Conservation (phyloP, 2,888 invertebrate genomes). For the Sarcophaga variegata region DNA sequence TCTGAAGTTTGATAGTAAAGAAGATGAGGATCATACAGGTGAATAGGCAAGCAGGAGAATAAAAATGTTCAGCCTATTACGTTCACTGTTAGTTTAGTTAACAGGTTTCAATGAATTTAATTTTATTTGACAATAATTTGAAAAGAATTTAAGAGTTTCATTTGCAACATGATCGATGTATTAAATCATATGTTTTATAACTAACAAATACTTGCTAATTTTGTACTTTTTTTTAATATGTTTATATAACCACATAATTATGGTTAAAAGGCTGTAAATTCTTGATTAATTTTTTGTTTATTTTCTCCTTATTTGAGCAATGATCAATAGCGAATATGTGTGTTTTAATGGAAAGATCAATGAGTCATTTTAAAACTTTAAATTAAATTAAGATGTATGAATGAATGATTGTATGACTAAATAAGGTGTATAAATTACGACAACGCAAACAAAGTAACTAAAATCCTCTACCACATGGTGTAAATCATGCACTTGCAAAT, state of each 20-base stretch:
- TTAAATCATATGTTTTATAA: neutral
- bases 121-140: no score
- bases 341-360: no score
- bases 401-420: constrained; percentile 46
- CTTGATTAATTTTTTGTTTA: neutral
- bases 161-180: no score
- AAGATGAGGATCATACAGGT: no score
- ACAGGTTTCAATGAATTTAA: no score
- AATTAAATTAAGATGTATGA: constrained; percentile 19
- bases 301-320: neutral
- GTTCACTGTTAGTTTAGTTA: no score
- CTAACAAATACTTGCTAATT: neutral
- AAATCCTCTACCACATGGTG: constrained; percentile 6
- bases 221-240: neutral
- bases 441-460: neutral
- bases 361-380: constrained; percentile 32
- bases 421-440: constrained; percentile 46
- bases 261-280: neutral
- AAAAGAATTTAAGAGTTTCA: no score
- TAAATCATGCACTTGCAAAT: constrained; percentile 43
- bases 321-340: neutral
- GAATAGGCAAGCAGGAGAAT: no score
- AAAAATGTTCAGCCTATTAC: no score
- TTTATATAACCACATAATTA: constrained; percentile 27
- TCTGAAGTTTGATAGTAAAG: no score